Evolutionary conservation across 2,888 invertebrate genomes (phyloP).

Genomic region (Nomada ruficornis): DNA sequence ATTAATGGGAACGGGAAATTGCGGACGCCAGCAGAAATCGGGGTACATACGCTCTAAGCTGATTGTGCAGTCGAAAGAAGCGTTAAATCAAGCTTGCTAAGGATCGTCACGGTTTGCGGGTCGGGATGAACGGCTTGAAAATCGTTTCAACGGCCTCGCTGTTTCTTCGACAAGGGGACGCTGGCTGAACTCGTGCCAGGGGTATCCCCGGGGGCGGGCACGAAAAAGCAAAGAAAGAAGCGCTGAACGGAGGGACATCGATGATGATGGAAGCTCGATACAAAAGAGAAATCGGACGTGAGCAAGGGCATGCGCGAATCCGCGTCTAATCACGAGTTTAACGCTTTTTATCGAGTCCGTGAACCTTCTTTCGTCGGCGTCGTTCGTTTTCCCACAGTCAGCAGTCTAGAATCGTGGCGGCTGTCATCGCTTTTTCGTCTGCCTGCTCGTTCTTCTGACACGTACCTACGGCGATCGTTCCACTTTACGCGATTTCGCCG

Average conservation of each 20-base stretch:
- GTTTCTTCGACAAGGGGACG: slow-evolving; percentile 23
- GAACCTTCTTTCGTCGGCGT: slow-evolving; percentile 73
- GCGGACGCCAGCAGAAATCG: slow-evolving; percentile 12
- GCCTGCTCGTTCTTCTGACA: slow-evolving; percentile 6
- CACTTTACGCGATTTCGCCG: slow-evolving; percentile 80
- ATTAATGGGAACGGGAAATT: slow-evolving; percentile 52
- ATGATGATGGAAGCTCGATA: slow-evolving; percentile 47
- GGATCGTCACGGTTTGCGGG: slow-evolving; percentile 49
- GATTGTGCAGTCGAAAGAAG: slow-evolving; percentile 27
- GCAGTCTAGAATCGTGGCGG: slow-evolving; percentile 56
- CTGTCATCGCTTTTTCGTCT: slow-evolving; percentile 69
- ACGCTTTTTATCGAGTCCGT: slow-evolving; percentile 81
- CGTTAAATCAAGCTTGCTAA: slow-evolving; percentile 36
- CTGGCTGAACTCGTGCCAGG: slow-evolving; percentile 61
- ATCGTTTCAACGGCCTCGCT: slow-evolving; percentile 25
- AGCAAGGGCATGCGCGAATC: slow-evolving; percentile 81
- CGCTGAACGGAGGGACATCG: slow-evolving; percentile 40
- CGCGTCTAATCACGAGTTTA: slow-evolving; percentile 83
- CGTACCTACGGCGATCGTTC: slow-evolving; percentile 72
- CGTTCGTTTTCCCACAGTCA: slow-evolving; percentile 84
- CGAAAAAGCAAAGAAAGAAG: slow-evolving; percentile 33
- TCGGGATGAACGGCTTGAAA: slow-evolving; percentile 22
- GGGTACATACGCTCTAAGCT: slow-evolving; percentile 5
- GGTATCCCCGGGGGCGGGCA: slow-evolving; percentile 20
- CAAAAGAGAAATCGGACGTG: slow-evolving; percentile 60